Evolutionary conservation across 2,113 vertebrate genomes (phyloP), one percentile per base, ranked within the genome.

Genomic region (Ammodramus savannarum): DNA sequence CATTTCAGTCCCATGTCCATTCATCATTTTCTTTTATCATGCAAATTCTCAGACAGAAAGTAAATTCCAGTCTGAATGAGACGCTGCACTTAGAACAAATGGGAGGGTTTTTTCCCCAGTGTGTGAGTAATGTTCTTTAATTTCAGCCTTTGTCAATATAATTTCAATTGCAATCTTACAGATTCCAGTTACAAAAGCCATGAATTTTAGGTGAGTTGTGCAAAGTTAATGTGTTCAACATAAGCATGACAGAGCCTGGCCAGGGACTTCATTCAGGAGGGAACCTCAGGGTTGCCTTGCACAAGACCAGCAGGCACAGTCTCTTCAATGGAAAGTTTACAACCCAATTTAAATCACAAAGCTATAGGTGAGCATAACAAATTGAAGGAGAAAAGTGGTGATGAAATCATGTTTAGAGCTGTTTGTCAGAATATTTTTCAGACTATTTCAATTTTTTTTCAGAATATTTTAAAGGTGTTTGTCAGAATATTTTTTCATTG

Each of bases 1-100:
- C n/a, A 81, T 93, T 80, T 95, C 48, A 90, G 43, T 87, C 92
- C 80, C 22, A 29, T 59, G 76, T 90, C 83, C 85, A 89, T 95
- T 95, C 72, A 63, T 81, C 80, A 38, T 71, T 81, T 66, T 13
- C 73, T 95, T 96, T 93, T 90, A 55, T 90, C 76, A 93, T 81
- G 76, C 57, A 90, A 92, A 93, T 95, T 87, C 27, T 68, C 55
- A 82, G 48, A 38, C 20, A 84, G 65, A 87, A 34, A 65, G n/a
- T 77, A 85, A 81, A 67, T 43, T 90, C 86, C 39, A 63, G 31
- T 27, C 72, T 86, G 68, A 71, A 73, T 10, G 61, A 87, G 46
- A 62, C 19, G 15, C 9, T 34, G 18, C 25, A 43, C 41, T 54
- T 62, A 19, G 49, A 93, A 68, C 6, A 80, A 79, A 46, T 17